Percentiles rank a stretch among this genome's conserved stretches.
Conservation (phyloP, 2,888 invertebrate species). For the Pristionchus entomophagus region DNA sequence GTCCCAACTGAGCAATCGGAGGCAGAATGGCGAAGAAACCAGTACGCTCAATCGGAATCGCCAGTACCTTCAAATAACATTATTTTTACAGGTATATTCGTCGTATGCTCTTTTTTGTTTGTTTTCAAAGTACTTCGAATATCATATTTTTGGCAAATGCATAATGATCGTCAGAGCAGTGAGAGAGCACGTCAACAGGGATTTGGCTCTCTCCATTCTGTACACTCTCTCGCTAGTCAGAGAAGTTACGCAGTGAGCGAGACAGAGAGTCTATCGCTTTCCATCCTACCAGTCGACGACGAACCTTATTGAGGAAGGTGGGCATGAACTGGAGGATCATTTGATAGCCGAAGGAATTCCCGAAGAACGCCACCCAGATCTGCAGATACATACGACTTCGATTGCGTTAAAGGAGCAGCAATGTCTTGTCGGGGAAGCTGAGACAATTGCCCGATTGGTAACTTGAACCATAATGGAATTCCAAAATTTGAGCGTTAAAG, state of each 20-base stretch:
- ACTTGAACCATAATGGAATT: too few relatives aligned
- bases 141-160: neutral
- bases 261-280: too few relatives aligned
- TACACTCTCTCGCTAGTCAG: too few relatives aligned
- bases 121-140: too few relatives aligned
- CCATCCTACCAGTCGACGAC: neutral
- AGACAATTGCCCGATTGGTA: too few relatives aligned
- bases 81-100: neutral
- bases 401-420: neutral
- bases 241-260: too few relatives aligned
- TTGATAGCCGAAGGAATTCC: constrained; percentile 65
- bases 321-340: constrained; percentile 67
- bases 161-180: neutral
- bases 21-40: constrained; percentile 62
- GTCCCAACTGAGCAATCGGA: constrained; percentile 57
- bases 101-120: too few relatives aligned
- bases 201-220: too few relatives aligned
- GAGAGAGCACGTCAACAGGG: neutral
- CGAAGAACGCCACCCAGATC: constrained; percentile 64
- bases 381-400: neutral
- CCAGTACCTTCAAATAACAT: constrained; percentile 55
- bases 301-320: constrained; percentile 62
- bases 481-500: too few relatives aligned
- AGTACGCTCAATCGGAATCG: constrained; percentile 58
- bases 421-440: too few relatives aligned